These are phyloP conservation scores for Odontothrips loti DNA, from an alignment of 2,888 invertebrate species.

Conservation along the genomic window DNA sequence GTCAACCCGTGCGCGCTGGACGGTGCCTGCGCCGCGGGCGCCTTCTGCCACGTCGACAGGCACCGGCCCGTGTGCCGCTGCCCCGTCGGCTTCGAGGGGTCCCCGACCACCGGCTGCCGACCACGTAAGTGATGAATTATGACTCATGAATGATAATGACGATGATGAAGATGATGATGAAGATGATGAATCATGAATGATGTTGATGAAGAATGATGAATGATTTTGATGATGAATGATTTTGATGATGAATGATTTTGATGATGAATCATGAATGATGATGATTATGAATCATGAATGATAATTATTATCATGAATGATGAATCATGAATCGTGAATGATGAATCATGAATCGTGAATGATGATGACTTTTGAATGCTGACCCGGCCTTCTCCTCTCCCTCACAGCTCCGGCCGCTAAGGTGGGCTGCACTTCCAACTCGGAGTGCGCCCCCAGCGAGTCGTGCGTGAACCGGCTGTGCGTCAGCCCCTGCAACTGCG, in stretches of 20 bases:
- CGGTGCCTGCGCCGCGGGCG: conserved; percentile 70
- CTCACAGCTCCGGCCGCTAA: conserved; percentile 58
- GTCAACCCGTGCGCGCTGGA: conserved; percentile 67
- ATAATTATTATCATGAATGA: too few relatives aligned
- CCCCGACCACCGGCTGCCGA: conserved; percentile 65
- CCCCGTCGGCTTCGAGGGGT: conserved; percentile 71
- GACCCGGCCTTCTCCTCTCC: conserved; percentile 41
- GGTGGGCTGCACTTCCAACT: conserved; percentile 71
- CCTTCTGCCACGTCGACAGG: conserved; percentile 75
- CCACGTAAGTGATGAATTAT: conserved; percentile 75
- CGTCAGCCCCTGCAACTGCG: conserved; percentile 80
- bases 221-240: too few relatives aligned
- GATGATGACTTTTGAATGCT: not conserved
- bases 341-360: too few relatives aligned
- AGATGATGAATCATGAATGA: too few relatives aligned
- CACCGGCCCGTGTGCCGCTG: conserved; percentile 76
- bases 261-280: too few relatives aligned
- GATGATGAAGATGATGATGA: too few relatives aligned
- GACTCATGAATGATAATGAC: too few relatives aligned
- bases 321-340: too few relatives aligned
- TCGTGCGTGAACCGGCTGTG: conserved; percentile 78
- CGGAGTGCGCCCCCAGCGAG: conserved; percentile 75
- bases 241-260: too few relatives aligned
- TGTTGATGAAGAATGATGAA: too few relatives aligned
- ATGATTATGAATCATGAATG: too few relatives aligned